Conservation (phyloP, 2,797 vertebrate genomes). For the Hydrolagus colliei region DNA sequence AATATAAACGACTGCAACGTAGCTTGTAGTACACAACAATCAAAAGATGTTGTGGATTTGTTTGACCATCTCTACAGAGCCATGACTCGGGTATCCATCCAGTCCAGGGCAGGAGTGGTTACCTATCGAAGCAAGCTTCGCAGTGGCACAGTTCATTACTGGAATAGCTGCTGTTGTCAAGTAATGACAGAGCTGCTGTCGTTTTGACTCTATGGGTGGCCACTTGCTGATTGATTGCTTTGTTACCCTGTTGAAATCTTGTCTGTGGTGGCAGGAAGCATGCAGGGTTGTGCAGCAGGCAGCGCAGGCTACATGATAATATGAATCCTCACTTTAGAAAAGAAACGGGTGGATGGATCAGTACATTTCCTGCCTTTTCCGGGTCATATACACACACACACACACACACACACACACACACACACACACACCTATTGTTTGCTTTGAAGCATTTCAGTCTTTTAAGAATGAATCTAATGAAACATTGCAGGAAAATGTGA, state of each 20-base stretch:
- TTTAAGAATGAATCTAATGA: neutral
- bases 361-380: neutral
- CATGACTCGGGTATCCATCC: neutral
- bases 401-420: neutral
- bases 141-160: slow-evolving; percentile 7
- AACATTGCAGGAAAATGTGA: neutral
- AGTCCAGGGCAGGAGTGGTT: neutral
- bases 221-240: neutral
- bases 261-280: neutral
- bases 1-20: no score
- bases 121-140: neutral
- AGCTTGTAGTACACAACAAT: neutral
- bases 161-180: neutral
- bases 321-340: neutral
- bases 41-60: neutral
- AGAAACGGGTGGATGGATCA: neutral
- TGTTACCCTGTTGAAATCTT: neutral
- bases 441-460: neutral
- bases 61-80: slow-evolving; percentile 7
- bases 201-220: neutral
- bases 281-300: neutral
- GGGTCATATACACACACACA: neutral
- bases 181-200: neutral
- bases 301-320: neutral
- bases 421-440: neutral